A percentile compares a stretch with the other conserved stretches of the same genome.
Conservation (phyloP, 2,888 invertebrate species). For the Lamellibrachia columna region DNA sequence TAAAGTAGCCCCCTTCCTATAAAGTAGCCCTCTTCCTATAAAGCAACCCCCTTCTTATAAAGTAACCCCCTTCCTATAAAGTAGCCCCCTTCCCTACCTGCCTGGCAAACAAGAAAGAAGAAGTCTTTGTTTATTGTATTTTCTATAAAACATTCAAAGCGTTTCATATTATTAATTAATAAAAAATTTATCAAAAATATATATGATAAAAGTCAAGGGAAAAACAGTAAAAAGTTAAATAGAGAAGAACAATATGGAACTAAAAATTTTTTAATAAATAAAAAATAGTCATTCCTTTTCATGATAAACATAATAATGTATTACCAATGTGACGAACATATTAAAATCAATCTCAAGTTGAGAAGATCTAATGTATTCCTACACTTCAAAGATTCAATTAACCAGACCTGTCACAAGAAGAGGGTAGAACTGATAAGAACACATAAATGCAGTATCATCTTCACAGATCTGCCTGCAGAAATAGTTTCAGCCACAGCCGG, state of each 20-base stretch:
- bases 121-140: neutral
- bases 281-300: neutral
- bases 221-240: neutral
- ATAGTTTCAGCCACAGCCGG: neutral
- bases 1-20: too few relatives aligned
- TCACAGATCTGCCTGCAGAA: neutral
- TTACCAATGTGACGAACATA: neutral
- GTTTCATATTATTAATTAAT: neutral
- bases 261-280: neutral
- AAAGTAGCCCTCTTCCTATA: too few relatives aligned
- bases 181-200: neutral
- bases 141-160: neutral
- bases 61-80: too few relatives aligned
- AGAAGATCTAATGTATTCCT: neutral
- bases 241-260: neutral
- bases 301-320: neutral
- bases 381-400: neutral
- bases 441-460: neutral
- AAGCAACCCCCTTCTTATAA: too few relatives aligned
- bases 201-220: neutral
- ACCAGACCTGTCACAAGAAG: neutral
- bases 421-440: neutral
- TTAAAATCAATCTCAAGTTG: neutral
- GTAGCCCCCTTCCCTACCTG: too few relatives aligned
- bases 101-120: too few relatives aligned